These are phyloP conservation scores for Clarias laeviceps DNA, from an alignment of 2,797 vertebrate species.

Conservation along the genomic window DNA sequence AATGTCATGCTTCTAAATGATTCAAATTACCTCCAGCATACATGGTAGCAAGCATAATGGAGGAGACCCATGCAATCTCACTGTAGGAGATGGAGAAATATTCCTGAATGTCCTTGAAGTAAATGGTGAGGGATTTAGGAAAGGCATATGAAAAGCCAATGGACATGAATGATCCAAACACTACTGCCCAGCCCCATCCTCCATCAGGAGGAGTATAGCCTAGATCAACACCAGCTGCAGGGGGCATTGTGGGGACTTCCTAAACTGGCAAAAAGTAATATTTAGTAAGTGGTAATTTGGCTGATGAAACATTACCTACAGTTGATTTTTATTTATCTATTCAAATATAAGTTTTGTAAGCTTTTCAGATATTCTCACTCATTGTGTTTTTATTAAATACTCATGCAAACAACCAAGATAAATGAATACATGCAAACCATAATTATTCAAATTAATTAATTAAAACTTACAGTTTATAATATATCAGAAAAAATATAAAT, in stretches of 20 bases:
- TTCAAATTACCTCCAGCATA: slow-evolving; percentile 76
- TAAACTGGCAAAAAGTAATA: slow-evolving; percentile 64
- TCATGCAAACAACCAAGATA: background rate
- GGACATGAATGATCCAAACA: slow-evolving; percentile 76
- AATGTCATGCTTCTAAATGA: background rate
- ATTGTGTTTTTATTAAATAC: background rate
- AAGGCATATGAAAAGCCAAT: slow-evolving; percentile 85
- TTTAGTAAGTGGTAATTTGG: slow-evolving; percentile 53
- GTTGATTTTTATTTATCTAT: background rate
- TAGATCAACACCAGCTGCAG: slow-evolving; percentile 52
- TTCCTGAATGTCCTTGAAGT: slow-evolving; percentile 87
- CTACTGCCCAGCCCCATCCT: slow-evolving; percentile 79
- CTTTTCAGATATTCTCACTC: background rate
- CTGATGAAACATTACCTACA: background rate
- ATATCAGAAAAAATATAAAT: too few relatives aligned
- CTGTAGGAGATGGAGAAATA: slow-evolving; percentile 85
- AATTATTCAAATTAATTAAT: background rate
- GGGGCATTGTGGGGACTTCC: background rate
- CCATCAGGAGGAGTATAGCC: slow-evolving; percentile 76
- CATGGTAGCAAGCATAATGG: slow-evolving; percentile 80
- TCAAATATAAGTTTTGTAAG: background rate
- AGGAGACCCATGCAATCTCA: slow-evolving; percentile 80
- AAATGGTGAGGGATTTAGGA: slow-evolving; percentile 81
- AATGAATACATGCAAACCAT: background rate
- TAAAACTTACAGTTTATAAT: too few relatives aligned